Evolutionary conservation across 64 coral and sea anemone species (phyloP), one percentile per base, ranked within the genome.

Genomic region (Montipora efflorescens): DNA sequence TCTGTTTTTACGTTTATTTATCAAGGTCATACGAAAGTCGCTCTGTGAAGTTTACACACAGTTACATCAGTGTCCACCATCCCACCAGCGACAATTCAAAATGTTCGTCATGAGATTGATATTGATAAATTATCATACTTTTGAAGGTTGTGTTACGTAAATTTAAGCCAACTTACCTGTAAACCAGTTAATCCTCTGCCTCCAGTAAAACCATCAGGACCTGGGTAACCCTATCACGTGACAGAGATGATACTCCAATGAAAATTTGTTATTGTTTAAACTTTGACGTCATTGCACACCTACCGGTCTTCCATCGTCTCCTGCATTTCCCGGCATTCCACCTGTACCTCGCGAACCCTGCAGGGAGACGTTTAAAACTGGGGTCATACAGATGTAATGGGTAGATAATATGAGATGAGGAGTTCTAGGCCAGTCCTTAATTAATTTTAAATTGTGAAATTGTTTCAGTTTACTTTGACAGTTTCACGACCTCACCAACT

Each of bases 161-260:
- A 64, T 64, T 64, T 71, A 7, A 4, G 6, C 64, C 1, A 19
- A 2, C 47, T 86, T 7, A 86, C 82, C 66, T 86, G 82, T 20
- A 71, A 22, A 86, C 82, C 82, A 12, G 62, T 21, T 19, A 22
- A 62, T 86, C 82, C 82, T 23, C 61, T 86, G 5, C 44, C n/a
- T 2, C 82, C 82, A 47, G 64, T 0, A 18, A 72, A n/a, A 72
- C 82, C 82, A 46, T 86, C 59, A 49, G 18, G 61, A 22, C 82
- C 82, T 4, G 7, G 36, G 47, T 14, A 45, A 70, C 82, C 82
- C 82, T 86, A 71, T 72, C 66, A 14, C 46, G 18, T 71, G 64
- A 71, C 59, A 84, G 21, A 83, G 20, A 70, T 7, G 47, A 72
- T 21, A 36, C 0, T 18, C 5, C 45, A 46, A 47, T 51, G 12